Base-by-base conservation (phyloP, 2,888 invertebrate species). In the Coleophora flavipennella region DNA sequence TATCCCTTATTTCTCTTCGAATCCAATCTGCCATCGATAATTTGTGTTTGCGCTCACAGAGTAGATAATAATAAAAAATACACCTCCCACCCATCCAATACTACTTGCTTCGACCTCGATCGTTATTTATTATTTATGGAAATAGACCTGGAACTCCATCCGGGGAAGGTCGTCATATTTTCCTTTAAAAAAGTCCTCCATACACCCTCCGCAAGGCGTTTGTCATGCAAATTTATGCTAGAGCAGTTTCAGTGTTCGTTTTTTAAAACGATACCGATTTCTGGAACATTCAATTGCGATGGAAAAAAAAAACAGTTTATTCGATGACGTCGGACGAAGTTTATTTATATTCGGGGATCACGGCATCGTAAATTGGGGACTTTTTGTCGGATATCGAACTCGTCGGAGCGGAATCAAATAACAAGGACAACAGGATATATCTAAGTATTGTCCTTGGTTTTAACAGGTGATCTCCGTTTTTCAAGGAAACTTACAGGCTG, bases 101-200 rank as follows among this genome's bases (percentile, higher is more conserved):
- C 20, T 20, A 4, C 20, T 20, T 20, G 20, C 20, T 20, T 29
- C 62, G 71, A 67, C 68, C 71, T 61, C 79, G 72, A 74, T 76
- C 78, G 75, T 78, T 80, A 80, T 80, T 80, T 79, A 79, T 80
- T 81, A 81, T 81, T 81, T 80, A 81, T 81, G 80, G 80, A 81
- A 79, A 81, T 81, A 76, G 74, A 77, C 70, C 72, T 74, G 76
- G 63, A 72, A 72, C 76, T 75, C 76, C 72, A 64, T 63, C 69
- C 74, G 49, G 65, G 69, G 70, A 71, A 76, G 76, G 75, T 74
- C 74, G 79, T 77, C 80, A 77, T 80, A 80, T 80, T 81, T 80
- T 79, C 75, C 76, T 79, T 79, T 78, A 77, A 74, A 58, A 78
- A 80, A 76, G 73, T 76, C 75, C 20, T 20, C 20, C 3, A 77